A percentile compares a stretch with the other conserved stretches of the same genome.
phyloP scores from a whole-genome alignment of 1,140 invertebrate genomes.

The Drosophila funebris region DNA sequence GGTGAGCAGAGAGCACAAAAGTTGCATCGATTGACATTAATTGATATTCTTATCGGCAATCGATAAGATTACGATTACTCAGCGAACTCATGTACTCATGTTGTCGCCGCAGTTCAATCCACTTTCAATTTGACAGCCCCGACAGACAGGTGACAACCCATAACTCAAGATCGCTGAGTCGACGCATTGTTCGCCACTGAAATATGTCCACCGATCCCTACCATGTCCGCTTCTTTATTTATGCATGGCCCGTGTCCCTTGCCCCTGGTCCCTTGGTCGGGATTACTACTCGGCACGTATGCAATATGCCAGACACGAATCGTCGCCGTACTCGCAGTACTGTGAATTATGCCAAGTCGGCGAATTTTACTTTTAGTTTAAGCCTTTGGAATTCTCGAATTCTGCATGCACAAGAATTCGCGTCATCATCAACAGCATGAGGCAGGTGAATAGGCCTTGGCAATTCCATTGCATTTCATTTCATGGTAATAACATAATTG shows the following conservation, averaged over 20 bases:
- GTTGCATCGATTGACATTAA: constrained; percentile 66
- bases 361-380: constrained; percentile 20
- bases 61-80: constrained; percentile 58
- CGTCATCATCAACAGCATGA: background rate
- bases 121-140: constrained; percentile 83
- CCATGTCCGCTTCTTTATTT: constrained; percentile 74
- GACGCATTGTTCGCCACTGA: constrained; percentile 19
- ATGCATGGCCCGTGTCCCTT: constrained; percentile 34
- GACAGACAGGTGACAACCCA: constrained; percentile 83
- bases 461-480: constrained; percentile 51
- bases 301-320: constrained; percentile 69
- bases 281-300: background rate
- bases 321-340: constrained; percentile 46
- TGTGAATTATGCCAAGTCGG: constrained; percentile 31
- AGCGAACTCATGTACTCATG: constrained; percentile 14
- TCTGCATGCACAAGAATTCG: constrained; percentile 52
- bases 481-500: constrained; percentile 79
- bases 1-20: constrained; percentile 11
- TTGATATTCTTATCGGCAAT: constrained; percentile 83
- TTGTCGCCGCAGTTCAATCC: constrained; percentile 67
- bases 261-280: background rate
- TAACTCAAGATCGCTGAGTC: constrained; percentile 65
- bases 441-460: background rate
- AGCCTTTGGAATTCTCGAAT: constrained; percentile 25
- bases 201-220: constrained; percentile 50